Conservation (phyloP, 2,113 vertebrate genomes). For the Pseudopipra pipra region DNA sequence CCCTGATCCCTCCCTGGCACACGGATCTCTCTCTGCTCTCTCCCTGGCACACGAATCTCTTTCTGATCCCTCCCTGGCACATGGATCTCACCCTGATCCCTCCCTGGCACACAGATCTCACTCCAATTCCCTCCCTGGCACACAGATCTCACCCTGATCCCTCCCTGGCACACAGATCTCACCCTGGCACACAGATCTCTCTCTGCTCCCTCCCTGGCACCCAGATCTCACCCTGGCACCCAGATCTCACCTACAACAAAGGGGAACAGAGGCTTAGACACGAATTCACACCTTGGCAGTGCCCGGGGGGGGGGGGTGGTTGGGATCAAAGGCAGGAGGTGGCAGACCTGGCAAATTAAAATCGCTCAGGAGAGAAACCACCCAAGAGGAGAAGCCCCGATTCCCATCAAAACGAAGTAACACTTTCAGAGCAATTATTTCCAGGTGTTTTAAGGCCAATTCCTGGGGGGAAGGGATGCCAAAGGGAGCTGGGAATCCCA, state of each 20-base stretch:
- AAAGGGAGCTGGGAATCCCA: background rate
- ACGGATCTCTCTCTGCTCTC: background rate
- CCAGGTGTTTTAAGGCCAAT: rapidly evolving
- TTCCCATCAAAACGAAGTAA: background rate
- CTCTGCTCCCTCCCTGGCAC: too few relatives aligned
- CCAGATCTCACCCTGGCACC: too few relatives aligned
- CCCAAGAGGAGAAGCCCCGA: background rate
- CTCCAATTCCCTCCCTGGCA: too few relatives aligned
- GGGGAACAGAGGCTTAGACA: background rate
- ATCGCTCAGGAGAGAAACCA: background rate
- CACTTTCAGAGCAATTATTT: background rate
- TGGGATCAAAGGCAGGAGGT: background rate
- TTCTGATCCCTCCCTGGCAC: too few relatives aligned
- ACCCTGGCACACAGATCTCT: too few relatives aligned
- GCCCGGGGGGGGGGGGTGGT: background rate
- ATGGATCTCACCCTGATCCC: too few relatives aligned
- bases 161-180: too few relatives aligned
- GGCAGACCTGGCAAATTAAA: background rate
- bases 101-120: too few relatives aligned
- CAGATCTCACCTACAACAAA: background rate
- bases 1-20: background rate
- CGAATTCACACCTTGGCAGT: background rate
- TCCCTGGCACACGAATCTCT: too few relatives aligned
- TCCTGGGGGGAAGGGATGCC: background rate
- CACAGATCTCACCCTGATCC: too few relatives aligned